phyloP scores from a whole-genome alignment of 2,888 invertebrate species.

The Brassicogethes aeneus region DNA sequence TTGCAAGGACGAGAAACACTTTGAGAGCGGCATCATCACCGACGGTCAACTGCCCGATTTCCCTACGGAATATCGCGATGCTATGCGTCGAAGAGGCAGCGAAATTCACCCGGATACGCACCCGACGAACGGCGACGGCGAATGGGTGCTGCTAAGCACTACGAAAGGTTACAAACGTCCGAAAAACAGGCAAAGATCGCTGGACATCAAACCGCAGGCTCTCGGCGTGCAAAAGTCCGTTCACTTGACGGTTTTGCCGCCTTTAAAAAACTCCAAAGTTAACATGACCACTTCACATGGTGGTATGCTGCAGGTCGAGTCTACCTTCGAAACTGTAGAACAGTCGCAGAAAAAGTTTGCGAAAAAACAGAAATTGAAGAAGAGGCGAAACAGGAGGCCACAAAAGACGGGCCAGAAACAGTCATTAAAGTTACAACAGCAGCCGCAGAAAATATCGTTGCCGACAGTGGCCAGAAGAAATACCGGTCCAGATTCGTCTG shows the following conservation, averaged over 20 bases:
- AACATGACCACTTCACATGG: constrained; percentile 65
- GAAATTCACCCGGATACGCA: constrained; percentile 47
- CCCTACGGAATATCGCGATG: constrained; percentile 30
- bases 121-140: constrained; percentile 60
- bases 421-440: too few relatives aligned
- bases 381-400: constrained; percentile 25
- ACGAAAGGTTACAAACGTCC: constrained; percentile 64
- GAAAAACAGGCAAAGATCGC: constrained; percentile 30
- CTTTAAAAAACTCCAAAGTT: constrained; percentile 49
- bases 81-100: constrained; percentile 23
- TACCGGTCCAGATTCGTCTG: constrained; percentile 45
- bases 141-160: constrained; percentile 69
- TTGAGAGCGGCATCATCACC: constrained; percentile 41
- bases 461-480: constrained; percentile 14
- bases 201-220: constrained; percentile 25
- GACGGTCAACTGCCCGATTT: constrained; percentile 48
- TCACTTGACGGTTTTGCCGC: constrained; percentile 62
- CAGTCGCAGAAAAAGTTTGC: constrained; percentile 45
- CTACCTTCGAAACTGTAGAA: constrained; percentile 61
- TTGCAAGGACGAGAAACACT: constrained; percentile 16
- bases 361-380: constrained; percentile 26
- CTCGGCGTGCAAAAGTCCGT: constrained; percentile 32
- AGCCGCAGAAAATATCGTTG: constrained; percentile 1
- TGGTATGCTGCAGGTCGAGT: constrained; percentile 65
- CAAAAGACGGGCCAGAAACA: background rate